A percentile compares a stretch with the other conserved stretches of the same genome.
Evolutionary conservation across 2,888 invertebrate genomes (phyloP).

Genomic region (Rhagonycha fulva): DNA sequence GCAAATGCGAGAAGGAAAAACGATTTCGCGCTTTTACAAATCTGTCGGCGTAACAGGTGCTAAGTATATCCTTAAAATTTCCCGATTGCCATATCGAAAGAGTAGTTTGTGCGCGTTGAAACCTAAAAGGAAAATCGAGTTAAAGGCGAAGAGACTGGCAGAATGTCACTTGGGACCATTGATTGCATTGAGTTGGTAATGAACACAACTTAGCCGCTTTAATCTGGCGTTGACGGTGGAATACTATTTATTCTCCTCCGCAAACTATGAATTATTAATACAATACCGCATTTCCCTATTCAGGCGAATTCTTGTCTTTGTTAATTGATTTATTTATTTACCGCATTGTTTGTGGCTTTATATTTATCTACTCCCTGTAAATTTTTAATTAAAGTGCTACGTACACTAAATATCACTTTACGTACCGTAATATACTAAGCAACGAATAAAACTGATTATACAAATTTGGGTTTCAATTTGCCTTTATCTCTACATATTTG

Average conservation of each 20-base stretch:
- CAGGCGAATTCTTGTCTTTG: conserved; percentile 7
- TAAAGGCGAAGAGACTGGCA: conserved; percentile 20
- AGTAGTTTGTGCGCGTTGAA: conserved; percentile 13
- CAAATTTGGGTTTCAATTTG: conserved; percentile 17
- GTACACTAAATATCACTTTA: not conserved
- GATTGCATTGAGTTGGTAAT: conserved; percentile 31
- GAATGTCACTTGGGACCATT: conserved; percentile 29
- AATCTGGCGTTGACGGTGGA: conserved; percentile 30
- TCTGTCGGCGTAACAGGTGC: conserved; percentile 9
- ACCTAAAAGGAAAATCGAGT: conserved; percentile 15
- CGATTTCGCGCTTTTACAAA: conserved; percentile 17
- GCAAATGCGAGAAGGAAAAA: conserved; percentile 6
- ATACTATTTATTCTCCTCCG: conserved; percentile 25
- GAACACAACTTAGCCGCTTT: conserved; percentile 32
- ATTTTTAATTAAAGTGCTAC: not conserved
- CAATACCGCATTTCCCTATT: conserved; percentile 23
- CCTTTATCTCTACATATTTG: conserved; percentile 10
- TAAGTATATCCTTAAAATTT: conserved; percentile 11
- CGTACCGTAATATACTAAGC: not conserved
- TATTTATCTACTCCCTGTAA: not conserved
- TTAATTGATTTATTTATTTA: conserved; percentile 25
- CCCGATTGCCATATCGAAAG: not conserved
- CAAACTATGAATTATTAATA: conserved; percentile 30
- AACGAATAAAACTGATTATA: conserved; percentile 15
- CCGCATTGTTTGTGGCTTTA: not conserved